Percentiles rank a stretch among this genome's conserved stretches.
phyloP scores from a whole-genome alignment of 2,888 invertebrate species.

The Zygothrica quintamaculata region DNA sequence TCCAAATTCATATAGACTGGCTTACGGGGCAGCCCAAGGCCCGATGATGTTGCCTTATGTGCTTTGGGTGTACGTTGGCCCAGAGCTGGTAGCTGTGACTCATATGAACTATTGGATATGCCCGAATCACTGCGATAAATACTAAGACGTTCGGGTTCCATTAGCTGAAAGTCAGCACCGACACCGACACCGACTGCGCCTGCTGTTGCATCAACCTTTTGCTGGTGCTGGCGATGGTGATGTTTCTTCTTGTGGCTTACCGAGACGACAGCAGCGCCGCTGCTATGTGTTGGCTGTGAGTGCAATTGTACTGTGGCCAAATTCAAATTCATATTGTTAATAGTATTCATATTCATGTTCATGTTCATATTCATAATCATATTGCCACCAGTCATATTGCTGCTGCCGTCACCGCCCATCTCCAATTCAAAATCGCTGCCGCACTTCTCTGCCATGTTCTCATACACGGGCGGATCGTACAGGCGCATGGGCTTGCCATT shows the following conservation, averaged over 20 bases:
- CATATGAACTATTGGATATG: conserved; percentile 85
- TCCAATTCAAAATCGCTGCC: conserved; percentile 60
- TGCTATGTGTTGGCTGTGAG: conserved; percentile 48
- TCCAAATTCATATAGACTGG: conserved; percentile 78
- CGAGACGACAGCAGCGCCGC: conserved; percentile 53
- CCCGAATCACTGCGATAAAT: conserved; percentile 85
- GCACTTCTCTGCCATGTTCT: conserved; percentile 88
- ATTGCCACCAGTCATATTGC: conserved; percentile 20
- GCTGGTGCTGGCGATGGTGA: conserved; percentile 83
- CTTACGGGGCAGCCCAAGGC: conserved; percentile 47
- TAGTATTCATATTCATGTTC: conserved; percentile 2
- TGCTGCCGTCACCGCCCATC: conserved; percentile 51
- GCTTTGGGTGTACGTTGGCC: conserved; percentile 66
- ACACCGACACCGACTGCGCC: conserved; percentile 44
- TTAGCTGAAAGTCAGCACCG: conserved; percentile 74
- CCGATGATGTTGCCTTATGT: conserved; percentile 49
- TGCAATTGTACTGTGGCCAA: conserved; percentile 75
- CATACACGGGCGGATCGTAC: conserved; percentile 85
- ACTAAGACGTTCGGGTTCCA: conserved; percentile 83
- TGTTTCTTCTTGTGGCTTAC: conserved; percentile 80
- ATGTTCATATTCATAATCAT: conserved; percentile 17
- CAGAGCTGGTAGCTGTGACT: conserved; percentile 80
- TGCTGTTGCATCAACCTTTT: conserved; percentile 64
- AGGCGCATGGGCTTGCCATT: conserved; percentile 77
- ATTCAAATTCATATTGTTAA: conserved; percentile 37